Conservation (phyloP, 1,140 invertebrate genomes). For the Pseudoatta argentina region DNA sequence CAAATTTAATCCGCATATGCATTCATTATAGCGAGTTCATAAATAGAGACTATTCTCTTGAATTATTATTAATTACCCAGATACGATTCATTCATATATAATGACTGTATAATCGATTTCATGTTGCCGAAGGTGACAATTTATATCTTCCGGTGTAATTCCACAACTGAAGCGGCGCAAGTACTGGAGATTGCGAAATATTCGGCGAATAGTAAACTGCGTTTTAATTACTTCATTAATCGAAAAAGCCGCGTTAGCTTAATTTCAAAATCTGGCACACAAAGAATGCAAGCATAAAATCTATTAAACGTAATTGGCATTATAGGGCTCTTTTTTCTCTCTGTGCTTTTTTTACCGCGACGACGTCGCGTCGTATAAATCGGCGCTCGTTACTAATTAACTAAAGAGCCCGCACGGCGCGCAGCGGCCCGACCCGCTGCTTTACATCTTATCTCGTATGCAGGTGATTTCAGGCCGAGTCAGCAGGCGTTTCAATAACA, state of each 20-base stretch:
- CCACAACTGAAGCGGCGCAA: neutral
- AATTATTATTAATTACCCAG: slow-evolving; percentile 38
- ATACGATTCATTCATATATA: slow-evolving; percentile 26
- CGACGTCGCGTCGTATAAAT: slow-evolving; percentile 19
- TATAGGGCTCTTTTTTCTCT: slow-evolving; percentile 3
- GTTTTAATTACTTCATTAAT: slow-evolving; percentile 58
- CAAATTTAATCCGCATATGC: slow-evolving; percentile 36
- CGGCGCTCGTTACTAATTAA: slow-evolving; percentile 62
- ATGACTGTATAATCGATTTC: slow-evolving; percentile 32
- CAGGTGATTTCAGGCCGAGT: slow-evolving; percentile 61
- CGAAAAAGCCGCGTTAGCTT: slow-evolving; percentile 54
- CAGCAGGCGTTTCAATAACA: slow-evolving; percentile 72
- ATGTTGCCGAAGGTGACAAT: slow-evolving; percentile 42
- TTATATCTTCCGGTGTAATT: slow-evolving; percentile 47
- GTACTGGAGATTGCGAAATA: slow-evolving; percentile 35
- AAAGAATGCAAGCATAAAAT: slow-evolving; percentile 5
- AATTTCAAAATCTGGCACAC: slow-evolving; percentile 37
- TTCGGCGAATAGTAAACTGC: slow-evolving; percentile 37
- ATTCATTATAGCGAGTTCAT: slow-evolving; percentile 14
- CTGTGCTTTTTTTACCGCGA: neutral
- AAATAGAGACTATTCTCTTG: slow-evolving; percentile 19
- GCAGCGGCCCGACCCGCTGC: slow-evolving; percentile 23
- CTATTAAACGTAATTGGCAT: slow-evolving; percentile 46
- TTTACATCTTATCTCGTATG: slow-evolving; percentile 67
- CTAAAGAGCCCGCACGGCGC: slow-evolving; percentile 53